A percentile compares a stretch with the other conserved stretches of the same genome.
Evolutionary conservation across 1,140 invertebrate genomes (phyloP).

Genomic region (Procambarus virginalis): DNA sequence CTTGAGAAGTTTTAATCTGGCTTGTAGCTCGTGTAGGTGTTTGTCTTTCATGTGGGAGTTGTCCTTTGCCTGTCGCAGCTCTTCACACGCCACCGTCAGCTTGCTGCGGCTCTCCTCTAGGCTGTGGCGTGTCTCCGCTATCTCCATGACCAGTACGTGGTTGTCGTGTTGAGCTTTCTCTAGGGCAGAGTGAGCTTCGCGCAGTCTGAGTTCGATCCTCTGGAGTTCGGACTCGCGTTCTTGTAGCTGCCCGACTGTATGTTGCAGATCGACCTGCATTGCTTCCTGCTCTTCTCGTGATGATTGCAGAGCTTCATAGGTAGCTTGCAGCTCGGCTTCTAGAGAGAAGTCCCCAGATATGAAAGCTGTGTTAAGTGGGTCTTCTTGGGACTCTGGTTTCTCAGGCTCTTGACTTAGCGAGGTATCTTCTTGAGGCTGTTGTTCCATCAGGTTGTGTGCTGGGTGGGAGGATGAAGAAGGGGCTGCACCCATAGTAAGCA

Average conservation of each 20-base stretch:
- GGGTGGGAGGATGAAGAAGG: not conserved
- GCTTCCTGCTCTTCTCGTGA: conserved; percentile 39
- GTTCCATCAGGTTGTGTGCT: not conserved
- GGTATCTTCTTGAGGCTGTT: not conserved
- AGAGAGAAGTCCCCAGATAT: conserved; percentile 36
- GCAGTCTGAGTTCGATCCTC: conserved; percentile 18
- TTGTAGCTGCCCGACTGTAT: conserved; percentile 29
- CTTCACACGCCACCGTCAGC: not conserved
- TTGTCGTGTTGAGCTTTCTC: conserved; percentile 41
- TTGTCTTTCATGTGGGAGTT: conserved; percentile 20
- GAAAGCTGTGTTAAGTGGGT: conserved; percentile 5
- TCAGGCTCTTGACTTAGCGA: not conserved
- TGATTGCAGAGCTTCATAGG: conserved; percentile 39
- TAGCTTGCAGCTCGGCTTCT: conserved; percentile 42
- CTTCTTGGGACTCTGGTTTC: not conserved
- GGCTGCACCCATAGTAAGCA: not conserved
- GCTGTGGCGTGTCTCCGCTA: conserved; percentile 24
- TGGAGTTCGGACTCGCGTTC: conserved; percentile 28
- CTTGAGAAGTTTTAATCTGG: conserved; percentile 8
- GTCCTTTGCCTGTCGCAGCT: conserved; percentile 23
- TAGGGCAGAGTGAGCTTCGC: conserved; percentile 35
- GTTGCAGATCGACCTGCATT: conserved; percentile 48
- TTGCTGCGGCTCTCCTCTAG: conserved; percentile 26
- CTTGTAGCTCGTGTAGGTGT: conserved; percentile 12
- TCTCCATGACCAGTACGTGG: conserved; percentile 45